Conservation (phyloP, 2,113 vertebrate species). For the Tylochromis polylepis region DNA sequence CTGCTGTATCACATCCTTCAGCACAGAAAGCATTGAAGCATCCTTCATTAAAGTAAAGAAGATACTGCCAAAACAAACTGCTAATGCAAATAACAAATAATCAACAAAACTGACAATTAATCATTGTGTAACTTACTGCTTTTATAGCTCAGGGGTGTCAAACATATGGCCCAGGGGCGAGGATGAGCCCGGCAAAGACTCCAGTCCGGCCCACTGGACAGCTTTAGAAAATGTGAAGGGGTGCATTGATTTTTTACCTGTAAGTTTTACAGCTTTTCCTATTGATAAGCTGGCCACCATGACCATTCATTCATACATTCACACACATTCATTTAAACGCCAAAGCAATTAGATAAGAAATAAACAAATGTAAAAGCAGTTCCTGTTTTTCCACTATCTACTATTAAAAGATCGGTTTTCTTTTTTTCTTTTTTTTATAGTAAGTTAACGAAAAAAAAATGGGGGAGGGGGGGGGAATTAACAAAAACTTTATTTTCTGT, state of each 20-base stretch:
- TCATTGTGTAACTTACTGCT: background rate
- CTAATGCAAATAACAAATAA: background rate
- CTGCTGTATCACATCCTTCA: background rate
- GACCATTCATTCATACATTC: background rate
- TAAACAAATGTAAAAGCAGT: background rate
- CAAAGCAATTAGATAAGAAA: background rate
- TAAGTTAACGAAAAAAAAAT: too few species aligned
- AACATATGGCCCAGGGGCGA: background rate
- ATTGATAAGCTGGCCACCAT: background rate
- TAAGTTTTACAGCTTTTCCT: background rate
- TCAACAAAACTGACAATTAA: background rate
- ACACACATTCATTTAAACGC: background rate
- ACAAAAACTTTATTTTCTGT: too few species aligned
- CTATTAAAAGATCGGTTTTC: background rate
- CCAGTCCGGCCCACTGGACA: background rate
- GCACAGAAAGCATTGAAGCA: background rate
- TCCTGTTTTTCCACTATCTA: background rate
- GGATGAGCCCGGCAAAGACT: background rate
- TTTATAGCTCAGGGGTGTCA: background rate
- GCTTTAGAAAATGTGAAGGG: background rate
- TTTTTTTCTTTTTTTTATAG: too few species aligned
- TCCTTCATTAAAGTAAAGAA: background rate
- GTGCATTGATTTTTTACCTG: background rate
- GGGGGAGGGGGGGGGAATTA: too few species aligned
- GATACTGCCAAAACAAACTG: background rate